Base-by-base conservation (phyloP, 2,888 invertebrate species). In the Habroteleia sp. region DNA sequence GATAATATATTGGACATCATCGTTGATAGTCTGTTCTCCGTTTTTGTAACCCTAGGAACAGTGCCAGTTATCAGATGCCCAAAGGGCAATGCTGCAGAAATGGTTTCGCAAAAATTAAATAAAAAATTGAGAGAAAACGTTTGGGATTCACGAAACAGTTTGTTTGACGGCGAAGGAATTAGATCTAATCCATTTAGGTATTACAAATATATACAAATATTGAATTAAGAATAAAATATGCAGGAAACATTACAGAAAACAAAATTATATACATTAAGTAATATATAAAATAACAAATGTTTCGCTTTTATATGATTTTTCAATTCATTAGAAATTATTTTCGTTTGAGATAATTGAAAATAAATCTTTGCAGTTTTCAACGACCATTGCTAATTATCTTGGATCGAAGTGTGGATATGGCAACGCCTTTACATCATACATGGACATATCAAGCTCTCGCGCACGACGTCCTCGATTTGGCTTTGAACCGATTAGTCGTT, bases 371-470 rank as follows among this genome's bases (percentile, higher is more conserved):
- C 83, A 96, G 96, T 88, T 98, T 98, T 87, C 97, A 98, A 83
- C 91, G 99, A 42, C 99, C 99, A 0, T 91, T 99, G 82, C 90
- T 99, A 23, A 94, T 99, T 77, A 90, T 99, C 71, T 90, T 99
- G 60, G 99, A 99, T 89, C 92, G 99, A 71, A 97, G 96, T 89
- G 91, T 98, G 77, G 99, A 99, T 88, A 93, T 99, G 92, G 98
- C 98, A 0, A 99, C 99, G 33, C 98, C 98, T 14, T 90, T 99
- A 71, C 99, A 99, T 90, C 99, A 99, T 89, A 98, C 99, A 0
- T 99, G 99, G 99, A 99, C 99, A 0, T 99, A 99, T 89, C 99
- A 99, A 89, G 99, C 99, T 0, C 89, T 99, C 56, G 94, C 97
- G 14, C 99, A 99, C 89, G 99, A 99, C 91, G 95, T 99, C 2